These are phyloP conservation scores for Clitarchus hookeri DNA, from an alignment of 2,888 invertebrate species.

Conservation along the genomic window DNA sequence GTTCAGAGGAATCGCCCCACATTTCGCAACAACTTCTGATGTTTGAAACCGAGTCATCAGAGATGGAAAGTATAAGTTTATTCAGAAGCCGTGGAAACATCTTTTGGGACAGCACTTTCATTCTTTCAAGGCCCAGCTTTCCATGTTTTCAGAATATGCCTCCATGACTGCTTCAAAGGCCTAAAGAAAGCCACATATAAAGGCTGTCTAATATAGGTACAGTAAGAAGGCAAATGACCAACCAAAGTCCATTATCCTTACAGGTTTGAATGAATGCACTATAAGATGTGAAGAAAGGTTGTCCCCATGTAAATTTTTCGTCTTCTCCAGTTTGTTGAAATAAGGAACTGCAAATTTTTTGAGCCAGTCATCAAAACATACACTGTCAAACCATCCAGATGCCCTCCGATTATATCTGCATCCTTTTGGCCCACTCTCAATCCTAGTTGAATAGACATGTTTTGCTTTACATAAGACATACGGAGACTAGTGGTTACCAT, in stretches of 20 bases:
- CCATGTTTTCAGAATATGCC: background rate
- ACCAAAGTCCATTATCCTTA: background rate
- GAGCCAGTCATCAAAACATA: slow-evolving; percentile 5
- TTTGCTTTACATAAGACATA: background rate
- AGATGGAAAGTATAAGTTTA: background rate
- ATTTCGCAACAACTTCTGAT: background rate
- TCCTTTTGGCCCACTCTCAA: background rate
- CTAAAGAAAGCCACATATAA: background rate
- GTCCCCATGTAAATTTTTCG: background rate
- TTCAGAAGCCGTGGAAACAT: background rate
- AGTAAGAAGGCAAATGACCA: background rate
- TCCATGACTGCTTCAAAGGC: background rate
- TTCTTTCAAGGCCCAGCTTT: background rate
- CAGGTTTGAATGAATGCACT: background rate
- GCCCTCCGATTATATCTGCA: background rate
- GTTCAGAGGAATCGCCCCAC: slow-evolving; percentile 1
- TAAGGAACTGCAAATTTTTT: background rate
- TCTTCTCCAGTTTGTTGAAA: background rate
- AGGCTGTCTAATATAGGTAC: background rate
- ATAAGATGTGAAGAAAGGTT: background rate
- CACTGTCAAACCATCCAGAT: background rate
- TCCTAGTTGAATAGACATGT: background rate
- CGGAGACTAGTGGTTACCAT: background rate
- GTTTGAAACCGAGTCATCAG: background rate
- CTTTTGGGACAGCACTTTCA: background rate